Evolutionary conservation across 2,113 vertebrate genomes (phyloP).

Genomic region (Grantiella picta): DNA sequence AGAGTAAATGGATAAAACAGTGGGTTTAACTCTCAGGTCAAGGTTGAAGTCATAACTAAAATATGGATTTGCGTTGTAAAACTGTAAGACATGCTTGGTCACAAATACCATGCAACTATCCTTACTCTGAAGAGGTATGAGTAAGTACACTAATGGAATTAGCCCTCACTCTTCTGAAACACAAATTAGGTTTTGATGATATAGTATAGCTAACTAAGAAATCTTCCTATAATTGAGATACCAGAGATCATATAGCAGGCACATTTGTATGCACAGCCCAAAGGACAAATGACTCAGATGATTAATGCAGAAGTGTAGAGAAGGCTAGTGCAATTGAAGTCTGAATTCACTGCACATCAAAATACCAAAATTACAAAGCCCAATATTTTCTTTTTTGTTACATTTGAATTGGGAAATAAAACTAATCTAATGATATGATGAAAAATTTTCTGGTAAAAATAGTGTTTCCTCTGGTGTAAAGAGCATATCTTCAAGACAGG

Average conservation of each 20-base stretch:
- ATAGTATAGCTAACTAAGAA: slow-evolving; percentile 7
- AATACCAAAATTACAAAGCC: not conserved
- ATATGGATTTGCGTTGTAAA: slow-evolving; percentile 26
- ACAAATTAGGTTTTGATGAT: slow-evolving; percentile 7
- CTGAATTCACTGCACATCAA: not conserved
- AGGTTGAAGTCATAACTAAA: slow-evolving; percentile 56
- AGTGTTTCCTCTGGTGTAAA: not conserved
- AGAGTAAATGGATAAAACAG: slow-evolving; percentile 28
- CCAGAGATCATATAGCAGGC: not conserved
- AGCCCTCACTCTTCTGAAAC: slow-evolving; percentile 34
- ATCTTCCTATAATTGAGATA: slow-evolving; percentile 15
- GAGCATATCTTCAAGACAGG: not conserved
- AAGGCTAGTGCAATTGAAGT: not conserved
- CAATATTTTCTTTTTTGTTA: not conserved
- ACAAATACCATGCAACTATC: not conserved
- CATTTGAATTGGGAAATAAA: not conserved
- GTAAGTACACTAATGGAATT: slow-evolving; percentile 23
- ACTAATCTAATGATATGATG: not conserved
- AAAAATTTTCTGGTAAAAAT: not conserved
- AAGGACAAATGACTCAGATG: not conserved
- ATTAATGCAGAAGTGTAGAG: not conserved
- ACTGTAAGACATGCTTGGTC: not conserved
- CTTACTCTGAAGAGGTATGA: slow-evolving; percentile 1
- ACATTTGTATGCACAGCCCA: not conserved
- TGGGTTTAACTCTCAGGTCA: slow-evolving; percentile 41